phyloP scores from a whole-genome alignment of 2,797 vertebrate genomes.

The Fratercula arctica region DNA sequence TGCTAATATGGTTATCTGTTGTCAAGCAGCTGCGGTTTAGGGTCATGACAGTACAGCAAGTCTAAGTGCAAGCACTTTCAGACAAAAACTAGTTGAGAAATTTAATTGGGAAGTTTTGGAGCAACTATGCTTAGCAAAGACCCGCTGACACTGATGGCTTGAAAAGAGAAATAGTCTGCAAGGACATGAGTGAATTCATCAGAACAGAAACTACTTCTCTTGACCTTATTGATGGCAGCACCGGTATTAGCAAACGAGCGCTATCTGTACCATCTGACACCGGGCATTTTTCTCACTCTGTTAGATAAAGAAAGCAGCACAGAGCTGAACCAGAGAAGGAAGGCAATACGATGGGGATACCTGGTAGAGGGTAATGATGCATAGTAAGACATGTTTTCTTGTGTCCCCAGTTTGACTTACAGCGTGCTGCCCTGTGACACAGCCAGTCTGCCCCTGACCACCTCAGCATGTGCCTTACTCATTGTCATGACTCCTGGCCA shows the following conservation, averaged over 20 bases:
- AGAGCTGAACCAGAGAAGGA: neutral
- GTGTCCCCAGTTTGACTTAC: neutral
- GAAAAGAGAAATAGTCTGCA: neutral
- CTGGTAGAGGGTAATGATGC: neutral
- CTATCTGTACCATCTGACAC: neutral
- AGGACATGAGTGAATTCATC: neutral
- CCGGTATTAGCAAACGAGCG: accelerated
- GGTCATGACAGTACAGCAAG: neutral
- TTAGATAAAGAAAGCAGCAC: neutral
- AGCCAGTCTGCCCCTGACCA: neutral
- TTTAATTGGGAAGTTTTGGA: neutral
- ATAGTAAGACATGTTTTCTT: neutral
- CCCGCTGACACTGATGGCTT: neutral
- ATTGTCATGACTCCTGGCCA: neutral
- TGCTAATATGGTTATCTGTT: neutral
- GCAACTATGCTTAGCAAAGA: neutral
- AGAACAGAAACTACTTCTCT: neutral
- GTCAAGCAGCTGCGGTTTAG: neutral
- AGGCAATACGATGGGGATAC: neutral
- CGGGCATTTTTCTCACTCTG: neutral
- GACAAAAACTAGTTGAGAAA: neutral
- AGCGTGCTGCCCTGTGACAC: neutral
- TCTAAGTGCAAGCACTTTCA: neutral
- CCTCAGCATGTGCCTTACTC: neutral
- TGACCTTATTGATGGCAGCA: neutral